A percentile compares a stretch with the other conserved stretches of the same genome.
Evolutionary conservation across 23 tunicate genomes (phyloP).

Genomic region (Diplosoma virens): DNA sequence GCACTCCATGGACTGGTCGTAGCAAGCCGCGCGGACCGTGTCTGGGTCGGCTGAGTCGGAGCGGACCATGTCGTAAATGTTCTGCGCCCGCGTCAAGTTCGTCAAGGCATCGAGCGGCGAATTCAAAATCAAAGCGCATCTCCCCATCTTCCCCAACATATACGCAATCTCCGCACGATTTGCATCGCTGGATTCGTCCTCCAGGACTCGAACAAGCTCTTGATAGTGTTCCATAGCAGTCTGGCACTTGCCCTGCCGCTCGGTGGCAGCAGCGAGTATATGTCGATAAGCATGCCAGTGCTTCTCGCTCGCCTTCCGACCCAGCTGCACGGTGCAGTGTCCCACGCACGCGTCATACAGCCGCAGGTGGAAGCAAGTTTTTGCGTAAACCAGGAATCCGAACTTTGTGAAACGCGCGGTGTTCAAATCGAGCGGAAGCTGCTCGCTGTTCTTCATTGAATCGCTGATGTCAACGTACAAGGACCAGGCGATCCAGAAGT

Average conservation of each 20-base stretch:
- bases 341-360: not conserved
- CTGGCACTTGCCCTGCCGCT: not conserved
- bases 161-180: not conserved
- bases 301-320: not conserved
- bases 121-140: not conserved
- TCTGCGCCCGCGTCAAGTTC: not conserved
- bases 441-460: not conserved
- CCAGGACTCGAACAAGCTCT: not conserved
- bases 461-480: not conserved
- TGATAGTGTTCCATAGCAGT: not conserved
- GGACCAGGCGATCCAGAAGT: slow-evolving; percentile 11
- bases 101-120: not conserved
- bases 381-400: not conserved
- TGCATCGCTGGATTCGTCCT: not conserved
- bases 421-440: not conserved
- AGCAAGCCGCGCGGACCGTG: not conserved
- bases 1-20: not conserved
- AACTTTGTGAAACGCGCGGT: not conserved
- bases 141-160: not conserved
- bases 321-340: not conserved
- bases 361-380: slow-evolving; percentile 16
- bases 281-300: not conserved
- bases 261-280: not conserved
- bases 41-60: not conserved
- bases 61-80: not conserved